phyloP scores from a whole-genome alignment of 2,888 invertebrate species.

The Ganaspis brasiliensis region DNA sequence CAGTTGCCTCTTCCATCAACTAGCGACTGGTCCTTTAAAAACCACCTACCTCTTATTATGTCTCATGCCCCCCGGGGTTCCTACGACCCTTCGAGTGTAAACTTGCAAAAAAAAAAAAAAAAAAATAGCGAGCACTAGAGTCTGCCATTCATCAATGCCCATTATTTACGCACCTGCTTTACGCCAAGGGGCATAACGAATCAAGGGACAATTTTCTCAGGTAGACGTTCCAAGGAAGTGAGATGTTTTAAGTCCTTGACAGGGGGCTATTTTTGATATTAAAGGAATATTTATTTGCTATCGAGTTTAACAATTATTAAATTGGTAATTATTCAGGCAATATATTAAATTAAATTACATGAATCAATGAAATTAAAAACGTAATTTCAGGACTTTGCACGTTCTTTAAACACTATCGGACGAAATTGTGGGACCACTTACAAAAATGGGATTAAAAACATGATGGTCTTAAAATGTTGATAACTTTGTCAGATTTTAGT shows the following conservation, averaged over 20 bases:
- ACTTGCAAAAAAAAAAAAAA: constrained; percentile 1
- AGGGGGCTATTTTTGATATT: background rate
- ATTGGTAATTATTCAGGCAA: too few relatives aligned
- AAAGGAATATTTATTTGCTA: too few relatives aligned
- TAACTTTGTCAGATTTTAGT: too few relatives aligned
- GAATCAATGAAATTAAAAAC: too few relatives aligned
- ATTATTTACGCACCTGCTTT: constrained; percentile 28
- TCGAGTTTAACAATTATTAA: too few relatives aligned
- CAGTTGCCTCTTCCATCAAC: constrained; percentile 5
- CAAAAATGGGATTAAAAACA: too few relatives aligned
- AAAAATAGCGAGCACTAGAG: background rate
- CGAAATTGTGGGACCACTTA: too few relatives aligned
- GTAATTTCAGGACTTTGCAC: too few relatives aligned
- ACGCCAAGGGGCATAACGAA: constrained; percentile 1
- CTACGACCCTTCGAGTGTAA: constrained; percentile 4
- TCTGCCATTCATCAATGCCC: constrained; percentile 8
- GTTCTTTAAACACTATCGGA: too few relatives aligned
- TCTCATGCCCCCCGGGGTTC: background rate
- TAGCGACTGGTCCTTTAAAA: background rate
- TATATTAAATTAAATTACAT: too few relatives aligned
- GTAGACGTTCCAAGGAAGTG: constrained; percentile 6
- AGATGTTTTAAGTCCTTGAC: constrained; percentile 21
- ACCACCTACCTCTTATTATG: constrained; percentile 13
- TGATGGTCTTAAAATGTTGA: too few relatives aligned
- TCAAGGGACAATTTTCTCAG: constrained; percentile 32